These are phyloP conservation scores for Tinea pellionella DNA, from an alignment of 2,888 invertebrate species.

Conservation along the genomic window DNA sequence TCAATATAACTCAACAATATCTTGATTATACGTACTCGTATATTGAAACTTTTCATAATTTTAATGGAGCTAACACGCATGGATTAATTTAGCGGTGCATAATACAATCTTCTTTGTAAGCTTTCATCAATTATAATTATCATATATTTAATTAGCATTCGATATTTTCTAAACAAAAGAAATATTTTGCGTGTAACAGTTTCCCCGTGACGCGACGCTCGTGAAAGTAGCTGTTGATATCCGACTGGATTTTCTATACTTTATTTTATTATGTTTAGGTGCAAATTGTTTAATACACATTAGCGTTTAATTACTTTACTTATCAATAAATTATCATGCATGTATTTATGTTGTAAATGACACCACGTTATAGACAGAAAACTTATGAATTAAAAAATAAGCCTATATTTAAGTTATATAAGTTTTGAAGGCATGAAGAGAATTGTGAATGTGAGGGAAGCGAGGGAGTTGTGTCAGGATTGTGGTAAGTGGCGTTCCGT, in stretches of 20 bases:
- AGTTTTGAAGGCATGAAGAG: too few species aligned
- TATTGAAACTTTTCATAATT: not conserved
- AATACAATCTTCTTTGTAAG: not conserved
- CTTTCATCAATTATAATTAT: conserved; percentile 5
- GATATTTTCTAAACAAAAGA: not conserved
- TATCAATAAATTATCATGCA: not conserved
- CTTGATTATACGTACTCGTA: not conserved
- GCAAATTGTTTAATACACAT: not conserved
- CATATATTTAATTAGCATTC: conserved; percentile 8
- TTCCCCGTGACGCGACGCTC: not conserved
- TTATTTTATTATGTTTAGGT: not conserved
- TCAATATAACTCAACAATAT: not conserved
- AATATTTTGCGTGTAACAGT: conserved; percentile 5
- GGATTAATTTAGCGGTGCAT: conserved; percentile 7
- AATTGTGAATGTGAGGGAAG: too few species aligned
- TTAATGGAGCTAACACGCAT: not conserved
- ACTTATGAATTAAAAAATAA: too few species aligned
- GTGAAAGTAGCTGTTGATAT: not conserved
- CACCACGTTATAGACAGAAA: too few species aligned
- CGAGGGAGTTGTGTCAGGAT: too few species aligned
- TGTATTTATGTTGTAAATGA: not conserved
- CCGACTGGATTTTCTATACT: not conserved
- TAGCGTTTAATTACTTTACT: not conserved
- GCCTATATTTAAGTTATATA: too few species aligned
- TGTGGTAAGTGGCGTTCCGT: too few species aligned